Evolutionary conservation across 2,113 vertebrate species (phyloP).

Genomic region (Arizona elegans): DNA sequence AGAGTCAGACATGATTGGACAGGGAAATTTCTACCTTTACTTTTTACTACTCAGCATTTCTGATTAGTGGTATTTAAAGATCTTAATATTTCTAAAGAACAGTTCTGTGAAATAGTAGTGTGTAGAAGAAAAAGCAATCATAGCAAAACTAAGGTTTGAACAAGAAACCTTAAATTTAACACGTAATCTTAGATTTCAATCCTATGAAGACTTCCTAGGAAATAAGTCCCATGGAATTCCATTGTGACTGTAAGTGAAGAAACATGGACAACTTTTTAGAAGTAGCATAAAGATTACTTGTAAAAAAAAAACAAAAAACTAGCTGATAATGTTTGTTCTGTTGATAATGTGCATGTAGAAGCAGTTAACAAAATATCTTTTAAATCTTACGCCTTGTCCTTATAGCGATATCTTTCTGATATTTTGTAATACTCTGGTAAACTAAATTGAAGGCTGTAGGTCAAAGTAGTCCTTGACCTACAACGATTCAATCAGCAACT

Average conservation of each 20-base stretch:
- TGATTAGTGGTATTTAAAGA: background rate
- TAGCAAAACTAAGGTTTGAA: background rate
- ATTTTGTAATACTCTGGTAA: background rate
- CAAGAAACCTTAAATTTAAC: background rate
- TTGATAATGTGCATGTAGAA: background rate
- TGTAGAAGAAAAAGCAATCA: background rate
- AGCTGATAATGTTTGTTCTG: background rate
- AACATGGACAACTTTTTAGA: background rate
- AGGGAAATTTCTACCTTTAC: background rate
- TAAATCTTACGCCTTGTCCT: no score
- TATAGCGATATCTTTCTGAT: slow-evolving; percentile 20
- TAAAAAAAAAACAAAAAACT: background rate
- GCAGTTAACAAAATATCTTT: background rate
- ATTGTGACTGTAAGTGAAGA: background rate
- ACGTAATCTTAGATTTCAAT: background rate
- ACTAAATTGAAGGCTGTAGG: background rate
- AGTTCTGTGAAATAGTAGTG: background rate
- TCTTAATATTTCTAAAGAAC: background rate
- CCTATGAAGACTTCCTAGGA: background rate
- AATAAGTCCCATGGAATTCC: background rate
- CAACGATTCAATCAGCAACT: no score
- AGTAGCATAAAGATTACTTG: background rate
- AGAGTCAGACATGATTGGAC: background rate
- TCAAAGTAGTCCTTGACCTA: no score
- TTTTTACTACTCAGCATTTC: background rate